Conservation (phyloP, 2,113 vertebrate species). For the Solenodon paradoxus region DNA sequence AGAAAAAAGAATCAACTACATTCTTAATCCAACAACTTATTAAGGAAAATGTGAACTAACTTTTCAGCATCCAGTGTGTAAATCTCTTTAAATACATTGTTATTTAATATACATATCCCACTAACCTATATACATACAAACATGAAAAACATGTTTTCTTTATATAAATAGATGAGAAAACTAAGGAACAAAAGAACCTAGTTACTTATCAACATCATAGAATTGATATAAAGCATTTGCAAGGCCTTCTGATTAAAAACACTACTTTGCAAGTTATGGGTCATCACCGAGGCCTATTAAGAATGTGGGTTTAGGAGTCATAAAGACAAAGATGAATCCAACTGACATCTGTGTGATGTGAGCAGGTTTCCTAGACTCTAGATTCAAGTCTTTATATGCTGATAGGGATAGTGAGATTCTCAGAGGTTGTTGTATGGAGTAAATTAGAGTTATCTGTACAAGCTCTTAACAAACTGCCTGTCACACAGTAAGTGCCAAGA, state of each 20-base stretch:
- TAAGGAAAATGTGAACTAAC: not conserved
- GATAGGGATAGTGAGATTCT: not conserved
- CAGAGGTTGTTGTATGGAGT: not conserved
- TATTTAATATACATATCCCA: not conserved
- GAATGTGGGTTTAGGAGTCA: not conserved
- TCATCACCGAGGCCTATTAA: not conserved
- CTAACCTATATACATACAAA: accelerated
- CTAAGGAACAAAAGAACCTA: not conserved
- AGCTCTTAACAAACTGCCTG: not conserved
- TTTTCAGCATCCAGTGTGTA: not conserved
- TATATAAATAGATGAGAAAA: not conserved
- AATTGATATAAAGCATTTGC: not conserved
- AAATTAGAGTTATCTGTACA: not conserved
- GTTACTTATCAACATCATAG: not conserved
- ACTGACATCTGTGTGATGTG: not conserved
- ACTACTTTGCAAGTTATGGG: not conserved
- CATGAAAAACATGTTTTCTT: not conserved
- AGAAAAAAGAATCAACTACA: not conserved
- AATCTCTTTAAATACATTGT: not conserved
- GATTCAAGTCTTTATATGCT: not conserved
- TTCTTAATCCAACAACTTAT: not conserved
- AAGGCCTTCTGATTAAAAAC: not conserved
- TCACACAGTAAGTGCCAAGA: not conserved
- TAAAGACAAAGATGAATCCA: not conserved
- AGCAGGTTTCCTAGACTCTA: not conserved